Percentiles rank a stretch among this genome's conserved stretches.
Evolutionary conservation across 2,888 invertebrate species (phyloP).

Genomic region (Ceriagrion tenellum): DNA sequence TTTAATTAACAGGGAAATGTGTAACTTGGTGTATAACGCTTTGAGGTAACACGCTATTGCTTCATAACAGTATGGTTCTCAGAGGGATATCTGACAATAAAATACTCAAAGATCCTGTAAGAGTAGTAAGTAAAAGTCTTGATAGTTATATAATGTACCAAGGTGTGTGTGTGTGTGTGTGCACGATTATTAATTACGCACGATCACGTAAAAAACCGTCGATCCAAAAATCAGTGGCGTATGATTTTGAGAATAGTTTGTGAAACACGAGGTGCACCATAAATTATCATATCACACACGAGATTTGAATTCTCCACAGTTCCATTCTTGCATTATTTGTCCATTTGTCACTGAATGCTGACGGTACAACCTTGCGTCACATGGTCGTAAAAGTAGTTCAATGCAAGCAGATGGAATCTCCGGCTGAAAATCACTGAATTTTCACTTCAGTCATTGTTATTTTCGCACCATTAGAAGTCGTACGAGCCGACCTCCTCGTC

Average conservation of each 20-base stretch:
- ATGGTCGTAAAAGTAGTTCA: neutral
- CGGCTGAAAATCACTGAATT: slow-evolving; percentile 15
- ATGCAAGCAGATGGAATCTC: slow-evolving; percentile 16
- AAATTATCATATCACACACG: neutral
- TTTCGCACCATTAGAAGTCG: slow-evolving; percentile 81
- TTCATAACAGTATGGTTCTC: neutral
- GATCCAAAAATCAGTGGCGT: neutral
- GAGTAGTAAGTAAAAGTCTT: neutral
- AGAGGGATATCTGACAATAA: neutral
- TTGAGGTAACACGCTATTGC: neutral
- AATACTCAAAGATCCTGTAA: neutral
- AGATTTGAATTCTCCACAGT: neutral
- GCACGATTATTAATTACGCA: neutral
- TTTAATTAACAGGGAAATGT: neutral
- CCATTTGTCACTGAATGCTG: slow-evolving; percentile 19
- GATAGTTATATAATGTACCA: neutral
- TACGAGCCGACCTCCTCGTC: slow-evolving; percentile 86
- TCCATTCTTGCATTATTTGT: neutral
- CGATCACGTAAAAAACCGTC: neutral
- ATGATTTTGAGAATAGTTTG: neutral
- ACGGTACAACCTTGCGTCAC: neutral
- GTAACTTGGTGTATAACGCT: neutral
- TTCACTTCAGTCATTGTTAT: neutral
- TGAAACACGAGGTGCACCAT: neutral
- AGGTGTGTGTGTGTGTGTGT: neutral